Evolutionary conservation across 35 echinoderm and acorn worm genomes (phyloP).

Genomic region (Apostichopus californicus): DNA sequence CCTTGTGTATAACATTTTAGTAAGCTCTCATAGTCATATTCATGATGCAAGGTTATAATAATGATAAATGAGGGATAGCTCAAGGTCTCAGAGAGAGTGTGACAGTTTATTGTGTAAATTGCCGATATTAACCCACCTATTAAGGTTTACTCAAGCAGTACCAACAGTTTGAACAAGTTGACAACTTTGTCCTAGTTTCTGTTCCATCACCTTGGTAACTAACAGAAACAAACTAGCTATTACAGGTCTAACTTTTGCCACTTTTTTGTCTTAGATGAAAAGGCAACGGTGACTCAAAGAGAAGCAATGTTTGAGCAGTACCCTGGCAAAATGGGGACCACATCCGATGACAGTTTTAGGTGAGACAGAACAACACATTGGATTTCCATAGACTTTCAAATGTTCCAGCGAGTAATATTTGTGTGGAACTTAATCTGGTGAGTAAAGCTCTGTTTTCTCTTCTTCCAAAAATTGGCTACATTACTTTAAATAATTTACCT

Average conservation of each 20-base stretch:
- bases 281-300: not conserved
- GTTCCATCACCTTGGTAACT: conserved; percentile 14
- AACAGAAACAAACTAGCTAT: conserved; percentile 1
- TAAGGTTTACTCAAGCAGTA: conserved; percentile 32
- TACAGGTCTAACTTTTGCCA: conserved; percentile 33
- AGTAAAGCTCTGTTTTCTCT: not conserved
- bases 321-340: conserved; percentile 1
- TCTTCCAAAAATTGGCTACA: too few relatives aligned
- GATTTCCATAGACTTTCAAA: not conserved
- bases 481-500: too few relatives aligned
- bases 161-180: not conserved
- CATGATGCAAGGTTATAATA: too few relatives aligned
- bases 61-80: not conserved
- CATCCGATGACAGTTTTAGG: not conserved
- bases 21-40: not conserved
- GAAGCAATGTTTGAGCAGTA: not conserved
- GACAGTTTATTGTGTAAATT: not conserved
- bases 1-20: not conserved
- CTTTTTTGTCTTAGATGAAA: conserved; percentile 15
- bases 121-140: not conserved
- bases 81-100: not conserved
- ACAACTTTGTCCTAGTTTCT: conserved; percentile 29
- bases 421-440: not conserved
- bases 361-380: not conserved
- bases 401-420: not conserved